phyloP scores from a whole-genome alignment of 2,797 vertebrate genomes.

The Delichon dasypus region DNA sequence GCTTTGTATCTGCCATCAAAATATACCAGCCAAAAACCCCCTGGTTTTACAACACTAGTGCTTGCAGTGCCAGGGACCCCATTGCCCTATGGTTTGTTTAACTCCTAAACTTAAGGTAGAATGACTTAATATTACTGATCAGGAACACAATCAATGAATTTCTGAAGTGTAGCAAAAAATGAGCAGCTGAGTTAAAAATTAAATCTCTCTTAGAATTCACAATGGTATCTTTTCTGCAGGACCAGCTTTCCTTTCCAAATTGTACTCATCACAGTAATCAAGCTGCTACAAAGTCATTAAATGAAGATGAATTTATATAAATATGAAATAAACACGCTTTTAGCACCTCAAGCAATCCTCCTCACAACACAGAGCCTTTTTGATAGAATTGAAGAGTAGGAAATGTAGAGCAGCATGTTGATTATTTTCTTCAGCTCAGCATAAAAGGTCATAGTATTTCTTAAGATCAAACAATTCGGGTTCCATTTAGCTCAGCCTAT shows the following conservation, averaged over 20 bases:
- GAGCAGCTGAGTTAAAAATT: background rate
- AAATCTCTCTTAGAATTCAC: background rate
- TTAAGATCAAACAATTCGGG: background rate
- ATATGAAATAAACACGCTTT: background rate
- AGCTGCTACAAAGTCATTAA: background rate
- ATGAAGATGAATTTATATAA: background rate
- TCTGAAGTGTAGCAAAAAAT: background rate
- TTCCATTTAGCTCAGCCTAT: background rate
- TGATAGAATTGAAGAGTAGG: background rate
- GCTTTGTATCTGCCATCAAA: background rate
- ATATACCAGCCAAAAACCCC: background rate
- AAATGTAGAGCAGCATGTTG: background rate
- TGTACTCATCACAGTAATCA: background rate
- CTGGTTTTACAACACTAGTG: background rate
- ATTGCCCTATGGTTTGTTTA: background rate
- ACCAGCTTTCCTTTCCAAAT: background rate
- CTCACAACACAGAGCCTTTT: background rate
- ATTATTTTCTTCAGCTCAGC: background rate
- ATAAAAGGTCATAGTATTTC: slow-evolving; percentile 10
- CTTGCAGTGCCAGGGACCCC: background rate
- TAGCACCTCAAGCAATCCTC: background rate
- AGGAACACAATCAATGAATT: background rate
- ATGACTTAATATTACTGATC: too few relatives aligned
- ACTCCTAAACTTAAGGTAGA: background rate
- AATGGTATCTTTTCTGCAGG: background rate